Percentiles rank a stretch among this genome's conserved stretches.
These are phyloP conservation scores for Drosophila arizonae DNA, from an alignment of 1,140 invertebrate genomes.

Conservation along the genomic window DNA sequence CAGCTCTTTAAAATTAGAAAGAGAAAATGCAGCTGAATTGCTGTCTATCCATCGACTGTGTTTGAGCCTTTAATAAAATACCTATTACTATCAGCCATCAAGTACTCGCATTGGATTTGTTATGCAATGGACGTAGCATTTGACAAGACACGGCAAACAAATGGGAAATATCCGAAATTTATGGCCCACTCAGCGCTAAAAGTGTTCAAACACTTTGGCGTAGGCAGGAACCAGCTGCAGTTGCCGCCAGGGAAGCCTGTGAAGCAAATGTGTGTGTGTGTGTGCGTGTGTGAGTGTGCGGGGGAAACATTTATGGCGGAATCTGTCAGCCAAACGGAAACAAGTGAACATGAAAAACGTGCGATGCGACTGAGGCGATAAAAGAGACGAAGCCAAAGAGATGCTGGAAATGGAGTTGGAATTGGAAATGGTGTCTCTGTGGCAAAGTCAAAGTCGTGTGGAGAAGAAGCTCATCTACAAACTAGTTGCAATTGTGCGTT, in stretches of 20 bases:
- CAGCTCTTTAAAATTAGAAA: neutral
- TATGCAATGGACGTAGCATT: conserved; percentile 57
- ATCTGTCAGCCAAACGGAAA: conserved; percentile 58
- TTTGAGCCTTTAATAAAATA: conserved; percentile 25
- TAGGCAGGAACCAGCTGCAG: conserved; percentile 23
- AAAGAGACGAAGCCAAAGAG: conserved; percentile 39
- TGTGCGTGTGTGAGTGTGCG: neutral
- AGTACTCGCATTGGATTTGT: conserved; percentile 16
- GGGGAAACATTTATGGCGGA: conserved; percentile 32
- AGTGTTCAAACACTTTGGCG: conserved; percentile 36
- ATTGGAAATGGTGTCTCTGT: conserved; percentile 32
- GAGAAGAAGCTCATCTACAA: conserved; percentile 13
- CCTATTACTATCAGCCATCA: conserved; percentile 10
- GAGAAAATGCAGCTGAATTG: too few species aligned
- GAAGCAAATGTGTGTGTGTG: too few species aligned
- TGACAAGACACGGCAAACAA: conserved; percentile 41
- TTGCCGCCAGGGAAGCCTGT: neutral
- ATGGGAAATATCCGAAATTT: conserved; percentile 60
- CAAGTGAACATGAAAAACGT: conserved; percentile 76
- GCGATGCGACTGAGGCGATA: conserved; percentile 18
- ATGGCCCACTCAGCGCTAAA: conserved; percentile 59
- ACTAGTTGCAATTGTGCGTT: conserved; percentile 73
- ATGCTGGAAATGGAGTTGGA: conserved; percentile 3
- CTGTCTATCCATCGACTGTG: neutral
- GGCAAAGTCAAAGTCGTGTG: conserved; percentile 73